phyloP scores from a whole-genome alignment of 2,113 vertebrate species.

The Dicerorhinus sumatrensis region DNA sequence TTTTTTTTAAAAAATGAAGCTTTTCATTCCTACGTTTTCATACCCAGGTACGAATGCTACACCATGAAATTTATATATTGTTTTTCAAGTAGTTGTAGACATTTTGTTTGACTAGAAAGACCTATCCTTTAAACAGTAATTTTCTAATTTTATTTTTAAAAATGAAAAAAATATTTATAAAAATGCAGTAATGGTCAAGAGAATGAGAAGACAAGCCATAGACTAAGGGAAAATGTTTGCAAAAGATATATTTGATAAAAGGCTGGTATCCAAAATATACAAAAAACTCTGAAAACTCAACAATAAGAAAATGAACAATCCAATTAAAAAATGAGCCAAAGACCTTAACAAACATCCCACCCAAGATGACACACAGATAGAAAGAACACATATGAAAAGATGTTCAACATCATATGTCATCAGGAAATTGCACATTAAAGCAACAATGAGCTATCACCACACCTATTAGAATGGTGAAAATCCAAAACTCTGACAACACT shows the following conservation, averaged over 20 bases:
- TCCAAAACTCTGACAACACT: not conserved
- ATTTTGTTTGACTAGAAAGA: not conserved
- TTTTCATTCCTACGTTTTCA: not conserved
- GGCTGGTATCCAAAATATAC: not conserved
- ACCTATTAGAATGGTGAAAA: not conserved
- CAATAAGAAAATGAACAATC: not conserved
- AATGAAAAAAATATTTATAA: not conserved
- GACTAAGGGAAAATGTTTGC: not conserved
- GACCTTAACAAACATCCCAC: not conserved
- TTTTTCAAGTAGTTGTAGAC: not conserved
- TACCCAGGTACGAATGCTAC: not conserved
- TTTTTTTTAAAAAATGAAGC: not conserved
- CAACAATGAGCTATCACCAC: not conserved
- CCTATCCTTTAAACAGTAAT: not conserved
- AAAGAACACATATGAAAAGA: not conserved
- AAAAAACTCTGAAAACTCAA: not conserved
- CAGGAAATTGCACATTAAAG: not conserved
- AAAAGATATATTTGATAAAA: not conserved
- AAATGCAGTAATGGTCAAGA: not conserved
- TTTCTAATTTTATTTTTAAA: not conserved
- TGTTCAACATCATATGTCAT: not conserved
- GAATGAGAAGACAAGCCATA: not conserved
- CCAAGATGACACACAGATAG: not conserved
- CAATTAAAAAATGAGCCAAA: not conserved
- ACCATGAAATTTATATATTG: not conserved